Base-by-base conservation (phyloP, 2,797 vertebrate genomes). In the Mallotus villosus region DNA sequence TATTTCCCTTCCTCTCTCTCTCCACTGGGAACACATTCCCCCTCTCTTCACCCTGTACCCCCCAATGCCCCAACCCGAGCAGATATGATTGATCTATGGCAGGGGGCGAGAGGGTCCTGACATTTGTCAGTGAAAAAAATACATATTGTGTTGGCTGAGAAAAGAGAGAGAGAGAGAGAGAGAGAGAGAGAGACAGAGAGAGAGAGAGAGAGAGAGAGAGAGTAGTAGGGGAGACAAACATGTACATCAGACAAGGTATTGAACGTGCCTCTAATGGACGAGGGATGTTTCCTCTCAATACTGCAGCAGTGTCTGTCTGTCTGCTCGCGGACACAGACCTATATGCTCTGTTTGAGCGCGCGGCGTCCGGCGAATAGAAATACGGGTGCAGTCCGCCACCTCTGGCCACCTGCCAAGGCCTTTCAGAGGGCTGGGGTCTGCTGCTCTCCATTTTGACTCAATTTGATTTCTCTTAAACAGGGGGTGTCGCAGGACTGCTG, bases 101-200 rank as follows among this genome's bases (percentile, higher is more conserved):
- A 75, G 81, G 74, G 75, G 77, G 76, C 83, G 75, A 83, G 76
- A 78, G 86, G 86, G 86, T 85, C 83, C 86, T 92, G 91, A 90
- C 89, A 91, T 93, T 93, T 93, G 86, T 89, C 87, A 91, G 85
- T 84, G 84, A 92, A 90, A 67, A 92, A 90, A 92, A 90, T 63
- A 90, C 85, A 90, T 90, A 90, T 90, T 91, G 88, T 91, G 89
- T 91, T 90, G 91, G 84, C 88, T 78, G 59, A 85, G 78, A 74
- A 74, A 85, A 85, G 78, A 74, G 76, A 85, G 83, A 76, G 76
- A 70, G 71, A 68, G 37, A 65, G 59, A 59, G 67, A 78, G 63
- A 75, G 70, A 63, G 73, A 49, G 58, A 46, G 67, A 37, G n/a
- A 29, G 24, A 14, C 41, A 59, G 24, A 6, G 83, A 76, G 76